A percentile compares a stretch with the other conserved stretches of the same genome.
Evolutionary conservation across 1,140 invertebrate genomes (phyloP).

Genomic region (Musca vetustissima): DNA sequence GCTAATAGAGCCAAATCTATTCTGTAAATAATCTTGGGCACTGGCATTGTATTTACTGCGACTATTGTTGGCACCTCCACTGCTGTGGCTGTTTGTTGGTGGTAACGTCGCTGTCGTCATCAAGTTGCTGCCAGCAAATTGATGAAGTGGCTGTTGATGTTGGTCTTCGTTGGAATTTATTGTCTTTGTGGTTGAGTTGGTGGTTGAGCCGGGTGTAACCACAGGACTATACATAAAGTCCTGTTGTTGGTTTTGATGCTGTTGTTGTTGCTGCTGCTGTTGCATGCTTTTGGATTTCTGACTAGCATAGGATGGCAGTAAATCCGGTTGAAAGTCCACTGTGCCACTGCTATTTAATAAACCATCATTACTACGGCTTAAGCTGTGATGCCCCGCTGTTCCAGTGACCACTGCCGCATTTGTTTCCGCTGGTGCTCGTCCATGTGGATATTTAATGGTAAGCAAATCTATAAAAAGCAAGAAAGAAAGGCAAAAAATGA

Average conservation of each 20-base stretch:
- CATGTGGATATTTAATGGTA: conserved; percentile 29
- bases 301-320: conserved; percentile 32
- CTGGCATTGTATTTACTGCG: conserved; percentile 38
- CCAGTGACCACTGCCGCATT: neutral
- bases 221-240: conserved; percentile 27
- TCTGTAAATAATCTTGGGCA: conserved; percentile 40
- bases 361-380: conserved; percentile 14
- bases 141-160: conserved; percentile 27
- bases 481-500: conserved; percentile 4
- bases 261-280: conserved; percentile 20
- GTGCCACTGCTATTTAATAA: conserved; percentile 14
- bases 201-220: conserved; percentile 10
- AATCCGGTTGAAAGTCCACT: conserved; percentile 36
- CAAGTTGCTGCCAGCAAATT: conserved; percentile 2
- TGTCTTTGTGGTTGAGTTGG: conserved; percentile 11
- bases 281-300: conserved; percentile 20
- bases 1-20: conserved; percentile 33
- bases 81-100: neutral
- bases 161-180: conserved; percentile 31
- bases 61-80: neutral
- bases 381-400: conserved; percentile 15
- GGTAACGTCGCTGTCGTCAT: conserved; percentile 3
- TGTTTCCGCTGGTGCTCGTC: conserved; percentile 21
- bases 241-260: conserved; percentile 18
- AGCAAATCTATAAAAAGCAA: conserved; percentile 32